Conservation (phyloP, 2,888 invertebrate species). For the Blera fallax region DNA sequence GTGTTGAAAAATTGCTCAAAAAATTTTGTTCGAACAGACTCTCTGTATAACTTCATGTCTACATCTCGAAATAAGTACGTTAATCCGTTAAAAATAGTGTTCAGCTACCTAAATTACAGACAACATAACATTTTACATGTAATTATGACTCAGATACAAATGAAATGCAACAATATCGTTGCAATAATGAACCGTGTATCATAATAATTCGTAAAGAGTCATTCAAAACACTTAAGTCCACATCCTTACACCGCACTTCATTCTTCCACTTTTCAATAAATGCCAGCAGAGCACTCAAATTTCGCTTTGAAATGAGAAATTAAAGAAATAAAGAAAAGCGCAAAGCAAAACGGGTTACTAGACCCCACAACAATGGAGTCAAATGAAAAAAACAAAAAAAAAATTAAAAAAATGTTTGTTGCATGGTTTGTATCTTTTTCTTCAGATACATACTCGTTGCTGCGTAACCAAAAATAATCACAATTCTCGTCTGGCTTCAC, state of each 20-base stretch:
- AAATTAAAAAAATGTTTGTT: conserved; percentile 1
- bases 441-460: not conserved
- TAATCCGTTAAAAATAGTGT: conserved; percentile 13
- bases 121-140: not conserved
- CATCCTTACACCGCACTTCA: not conserved
- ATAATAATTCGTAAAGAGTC: conserved; percentile 6
- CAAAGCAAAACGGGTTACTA: conserved; percentile 38
- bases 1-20: not conserved
- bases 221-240: conserved; percentile 6
- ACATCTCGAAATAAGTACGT: not conserved
- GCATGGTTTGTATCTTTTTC: not conserved
- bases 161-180: not conserved
- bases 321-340: conserved; percentile 43
- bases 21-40: too few species aligned
- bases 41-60: conserved; percentile 9
- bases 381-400: conserved; percentile 18
- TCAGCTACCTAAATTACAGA: conserved; percentile 18
- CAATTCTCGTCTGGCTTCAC: too few species aligned
- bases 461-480: too few species aligned
- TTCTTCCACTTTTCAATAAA: conserved; percentile 27
- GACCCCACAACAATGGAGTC: conserved; percentile 11
- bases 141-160: conserved; percentile 12
- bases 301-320: conserved; percentile 8
- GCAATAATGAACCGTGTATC: not conserved
- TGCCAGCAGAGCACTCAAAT: conserved; percentile 23